Evolutionary conservation across 2,113 vertebrate genomes (phyloP), one percentile per base, ranked within the genome.

Genomic region (Ibidorhyncha struthersii): DNA sequence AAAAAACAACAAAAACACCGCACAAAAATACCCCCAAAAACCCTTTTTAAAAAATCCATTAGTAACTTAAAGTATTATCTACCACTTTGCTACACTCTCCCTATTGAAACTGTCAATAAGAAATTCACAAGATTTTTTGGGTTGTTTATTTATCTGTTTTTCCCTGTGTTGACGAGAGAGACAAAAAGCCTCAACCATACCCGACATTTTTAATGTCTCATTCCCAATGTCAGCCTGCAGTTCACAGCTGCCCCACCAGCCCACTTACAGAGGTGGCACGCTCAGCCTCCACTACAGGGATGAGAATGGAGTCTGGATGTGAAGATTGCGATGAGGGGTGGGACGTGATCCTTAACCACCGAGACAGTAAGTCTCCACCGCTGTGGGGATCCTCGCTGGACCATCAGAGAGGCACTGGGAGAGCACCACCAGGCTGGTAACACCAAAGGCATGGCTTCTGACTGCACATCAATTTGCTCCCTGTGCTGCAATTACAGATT

Each of bases 291-390:
- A 0, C 32, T 27, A 19, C 10, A 27, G 40, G 23, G 17, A 70
- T 22, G 5, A 49, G 19, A 58, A 36, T 3, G 23, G 32, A 2
- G 2, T 34, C 22, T 52, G 55, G 32, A 27, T 3, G 17, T 5
- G 25, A 56, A 21, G 23, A 66, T 2, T 7, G 22, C 3, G 0
- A 0, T 12, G 41, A 12, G 12, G 49, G 32, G 55, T 20, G 32
- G 43, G 55, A 70, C 1, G 1, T 7, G 72, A 12, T 38, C 20
- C 27, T 62, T 23, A 15, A 0, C 12, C 22, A 34, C 14, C 1
- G 17, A 78, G 53, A 61, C 77, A 70, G 0, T 12, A 41, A 41
- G 29, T 29, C 12, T 32, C 10, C 56, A 74, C 16, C 3, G 1
- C 47, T 23, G n/a, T 22, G 32, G 25, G 38, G 16, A 79, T 63